Evolutionary conservation across 2,113 vertebrate genomes (phyloP).

Genomic region (Ancistrus triradiatus): DNA sequence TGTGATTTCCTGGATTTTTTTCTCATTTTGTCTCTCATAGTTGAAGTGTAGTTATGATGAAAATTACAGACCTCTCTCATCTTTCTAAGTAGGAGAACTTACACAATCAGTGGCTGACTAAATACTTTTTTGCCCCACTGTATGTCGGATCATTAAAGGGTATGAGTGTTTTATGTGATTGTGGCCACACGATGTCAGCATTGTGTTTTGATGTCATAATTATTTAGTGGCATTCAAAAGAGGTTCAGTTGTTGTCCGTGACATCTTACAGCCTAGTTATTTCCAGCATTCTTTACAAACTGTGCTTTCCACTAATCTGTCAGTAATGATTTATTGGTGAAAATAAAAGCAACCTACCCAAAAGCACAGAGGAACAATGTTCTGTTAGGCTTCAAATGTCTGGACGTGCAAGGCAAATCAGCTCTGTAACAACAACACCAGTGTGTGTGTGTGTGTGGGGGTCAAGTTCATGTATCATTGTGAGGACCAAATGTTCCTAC

Average conservation of each 20-base stretch:
- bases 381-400: constrained; percentile 18
- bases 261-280: not conserved
- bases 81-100: no score
- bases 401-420: constrained; percentile 2
- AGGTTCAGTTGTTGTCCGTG: not conserved
- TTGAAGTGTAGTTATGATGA: no score
- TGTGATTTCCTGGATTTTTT: no score
- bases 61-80: no score
- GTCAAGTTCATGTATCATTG: constrained; percentile 31
- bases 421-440: constrained; percentile 29
- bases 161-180: constrained; percentile 12
- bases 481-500: constrained; percentile 37
- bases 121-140: no score
- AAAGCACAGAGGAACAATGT: constrained; percentile 37
- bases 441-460: constrained; percentile 35
- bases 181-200: constrained; percentile 63
- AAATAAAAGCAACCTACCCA: not conserved
- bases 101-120: no score
- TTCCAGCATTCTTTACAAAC: not conserved
- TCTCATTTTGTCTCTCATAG: no score
- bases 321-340: not conserved
- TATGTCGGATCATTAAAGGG: no score
- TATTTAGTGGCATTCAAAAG: not conserved
- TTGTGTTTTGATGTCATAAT: constrained; percentile 26
- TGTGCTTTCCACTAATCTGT: not conserved